Base-by-base conservation (phyloP, 2,888 invertebrate species). In the Sturmia bella region DNA sequence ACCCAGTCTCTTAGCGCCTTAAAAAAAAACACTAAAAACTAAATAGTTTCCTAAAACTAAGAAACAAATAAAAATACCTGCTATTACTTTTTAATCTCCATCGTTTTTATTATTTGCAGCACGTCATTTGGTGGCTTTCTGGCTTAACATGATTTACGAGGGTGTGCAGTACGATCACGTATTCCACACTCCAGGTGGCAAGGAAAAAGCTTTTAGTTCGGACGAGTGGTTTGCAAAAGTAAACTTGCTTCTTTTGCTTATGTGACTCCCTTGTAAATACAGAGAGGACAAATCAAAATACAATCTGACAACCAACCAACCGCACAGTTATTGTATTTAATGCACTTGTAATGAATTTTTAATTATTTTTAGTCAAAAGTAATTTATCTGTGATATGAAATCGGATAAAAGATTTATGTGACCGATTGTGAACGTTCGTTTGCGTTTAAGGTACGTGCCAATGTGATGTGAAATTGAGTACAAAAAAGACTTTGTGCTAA, bases 281-380 rank as follows among this genome's bases (percentile, higher is more conserved):
- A 66, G 41, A 39, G 15, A 56, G 21, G n/a, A 15, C 27, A 19
- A 52, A 11, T 5, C 11, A n/a, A 1, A 9, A 41, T 24, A 24
- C 32, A 3, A 32, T 9, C 32, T 1, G n/a, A 1, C 15, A 41
- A 0, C 21, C 9, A 37, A 24, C 7, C 15, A 17, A n/a, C 3
- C 17, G 11, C 1, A 32, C 32, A 21, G 6, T 37, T n/a, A 21
- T 21, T 24, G 32, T 43, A 11, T 57, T 72, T 66, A 68, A 66
- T 79, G 73, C 43, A 66, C 52, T 54, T 79, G 52, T 66, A 73
- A 73, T 61, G 73, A 59, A 73, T 79, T 61, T 73, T 61, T 61
- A 73, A 73, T 78, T 77, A 37, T 56, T 63, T 61, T 77, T 56
- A 37, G 12, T 54, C 13, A 45, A 70, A 70, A 63, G 17, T 24